Evolutionary conservation across 2,113 vertebrate species (phyloP).

Genomic region (Sapajus apella): DNA sequence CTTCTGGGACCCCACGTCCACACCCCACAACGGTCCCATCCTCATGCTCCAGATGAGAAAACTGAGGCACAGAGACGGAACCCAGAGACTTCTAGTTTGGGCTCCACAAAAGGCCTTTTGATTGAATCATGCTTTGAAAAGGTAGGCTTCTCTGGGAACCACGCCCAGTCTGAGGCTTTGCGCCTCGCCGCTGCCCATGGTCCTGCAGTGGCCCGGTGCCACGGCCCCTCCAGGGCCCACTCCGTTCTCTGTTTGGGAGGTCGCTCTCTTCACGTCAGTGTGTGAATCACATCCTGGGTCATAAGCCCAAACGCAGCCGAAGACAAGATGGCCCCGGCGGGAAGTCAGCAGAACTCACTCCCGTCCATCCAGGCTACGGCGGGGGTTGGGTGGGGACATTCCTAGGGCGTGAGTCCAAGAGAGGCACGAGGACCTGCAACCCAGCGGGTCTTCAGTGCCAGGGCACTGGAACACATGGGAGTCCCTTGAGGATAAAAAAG

Average conservation of each 20-base stretch:
- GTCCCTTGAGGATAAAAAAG: not conserved
- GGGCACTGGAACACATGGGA: not conserved
- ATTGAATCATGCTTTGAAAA: fast-evolving
- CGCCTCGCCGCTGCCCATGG: not conserved
- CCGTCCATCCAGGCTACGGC: not conserved
- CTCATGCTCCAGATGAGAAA: not conserved
- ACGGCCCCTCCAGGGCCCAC: not conserved
- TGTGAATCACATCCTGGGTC: fast-evolving
- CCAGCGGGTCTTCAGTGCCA: fast-evolving
- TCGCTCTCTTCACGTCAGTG: fast-evolving
- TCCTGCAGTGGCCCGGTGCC: not conserved
- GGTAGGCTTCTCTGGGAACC: fast-evolving
- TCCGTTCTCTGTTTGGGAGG: too few species aligned
- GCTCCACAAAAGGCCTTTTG: not conserved
- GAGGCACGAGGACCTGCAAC: too few species aligned
- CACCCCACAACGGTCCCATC: fast-evolving
- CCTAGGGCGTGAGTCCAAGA: fast-evolving
- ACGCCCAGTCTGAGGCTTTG: fast-evolving
- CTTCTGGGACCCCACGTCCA: fast-evolving
- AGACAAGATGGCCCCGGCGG: not conserved
- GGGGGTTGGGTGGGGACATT: not conserved
- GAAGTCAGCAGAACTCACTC: not conserved
- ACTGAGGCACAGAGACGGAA: not conserved
- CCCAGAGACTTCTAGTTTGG: not conserved
- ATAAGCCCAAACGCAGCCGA: not conserved